A percentile compares a stretch with the other conserved stretches of the same genome.
phyloP scores from a whole-genome alignment of 1,140 invertebrate species.

The Papilio dardanus region DNA sequence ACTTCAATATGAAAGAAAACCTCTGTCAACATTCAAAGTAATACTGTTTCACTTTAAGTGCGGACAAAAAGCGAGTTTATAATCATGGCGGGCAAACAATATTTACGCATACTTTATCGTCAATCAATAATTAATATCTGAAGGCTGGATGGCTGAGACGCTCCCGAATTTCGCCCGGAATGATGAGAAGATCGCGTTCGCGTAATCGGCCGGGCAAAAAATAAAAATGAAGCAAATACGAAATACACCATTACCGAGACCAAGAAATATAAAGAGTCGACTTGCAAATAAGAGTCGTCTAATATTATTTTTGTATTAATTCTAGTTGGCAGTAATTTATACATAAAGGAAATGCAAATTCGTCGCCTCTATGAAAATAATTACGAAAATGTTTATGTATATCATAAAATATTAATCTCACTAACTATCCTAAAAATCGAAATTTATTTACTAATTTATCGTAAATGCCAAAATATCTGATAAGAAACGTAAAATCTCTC shows the following conservation, averaged over 20 bases:
- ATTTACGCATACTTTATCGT: constrained; percentile 78
- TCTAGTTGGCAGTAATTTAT: neutral
- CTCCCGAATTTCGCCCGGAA: constrained; percentile 80
- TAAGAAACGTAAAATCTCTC: neutral
- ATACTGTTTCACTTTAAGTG: constrained; percentile 15
- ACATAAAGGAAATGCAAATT: neutral
- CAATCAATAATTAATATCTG: constrained; percentile 82
- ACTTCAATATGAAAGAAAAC: neutral
- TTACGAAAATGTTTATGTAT: neutral
- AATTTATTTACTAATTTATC: neutral
- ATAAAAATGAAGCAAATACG: constrained; percentile 82
- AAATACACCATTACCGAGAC: constrained; percentile 79
- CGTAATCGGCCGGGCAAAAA: constrained; percentile 81
- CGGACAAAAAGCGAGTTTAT: constrained; percentile 54
- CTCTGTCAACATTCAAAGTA: neutral
- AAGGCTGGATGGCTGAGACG: constrained; percentile 71
- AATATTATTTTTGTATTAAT: constrained; percentile 6
- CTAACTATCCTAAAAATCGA: neutral
- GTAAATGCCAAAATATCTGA: neutral
- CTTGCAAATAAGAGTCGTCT: constrained; percentile 41
- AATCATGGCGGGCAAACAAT: constrained; percentile 59
- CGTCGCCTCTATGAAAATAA: neutral
- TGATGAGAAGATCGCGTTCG: constrained; percentile 79
- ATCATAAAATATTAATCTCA: neutral
- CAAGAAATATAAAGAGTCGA: constrained; percentile 58